Conservation (phyloP, 1,140 invertebrate genomes). For the Drosophila lacertosa region DNA sequence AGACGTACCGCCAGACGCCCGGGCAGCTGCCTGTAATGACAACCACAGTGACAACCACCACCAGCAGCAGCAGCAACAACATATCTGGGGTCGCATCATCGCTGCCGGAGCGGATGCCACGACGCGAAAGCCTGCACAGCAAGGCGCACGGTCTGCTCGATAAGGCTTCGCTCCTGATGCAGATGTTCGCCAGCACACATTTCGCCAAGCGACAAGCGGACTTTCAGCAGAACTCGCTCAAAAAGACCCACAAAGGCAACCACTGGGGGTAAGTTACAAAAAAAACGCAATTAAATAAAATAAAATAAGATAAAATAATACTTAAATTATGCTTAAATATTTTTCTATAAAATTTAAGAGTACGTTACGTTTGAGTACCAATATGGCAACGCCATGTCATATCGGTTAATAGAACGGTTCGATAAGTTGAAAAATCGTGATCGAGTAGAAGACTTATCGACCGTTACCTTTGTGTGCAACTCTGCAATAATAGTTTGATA, state of each 20-base stretch:
- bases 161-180: conserved; percentile 93
- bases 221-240: conserved; percentile 93
- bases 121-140: conserved; percentile 70
- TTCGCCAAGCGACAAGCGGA: conserved; percentile 87
- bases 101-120: conserved; percentile 1
- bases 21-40: not conserved
- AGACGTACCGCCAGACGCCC: conserved; percentile 47
- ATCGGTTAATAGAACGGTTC: no score
- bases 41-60: not conserved
- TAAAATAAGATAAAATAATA: not conserved
- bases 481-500: no score
- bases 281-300: not conserved
- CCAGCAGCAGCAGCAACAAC: conserved; percentile 2
- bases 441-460: no score
- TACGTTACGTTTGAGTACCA: not conserved
- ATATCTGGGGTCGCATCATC: not conserved
- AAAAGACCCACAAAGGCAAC: conserved; percentile 93
- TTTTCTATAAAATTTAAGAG: not conserved
- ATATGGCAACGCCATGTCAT: not conserved
- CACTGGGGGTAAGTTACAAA: conserved; percentile 92
- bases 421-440: no score
- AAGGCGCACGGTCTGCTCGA: conserved; percentile 88
- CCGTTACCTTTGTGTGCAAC: no score
- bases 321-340: no score
- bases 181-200: conserved; percentile 96